Conservation (phyloP, 2,113 vertebrate species). For the Raphicerus campestris region DNA sequence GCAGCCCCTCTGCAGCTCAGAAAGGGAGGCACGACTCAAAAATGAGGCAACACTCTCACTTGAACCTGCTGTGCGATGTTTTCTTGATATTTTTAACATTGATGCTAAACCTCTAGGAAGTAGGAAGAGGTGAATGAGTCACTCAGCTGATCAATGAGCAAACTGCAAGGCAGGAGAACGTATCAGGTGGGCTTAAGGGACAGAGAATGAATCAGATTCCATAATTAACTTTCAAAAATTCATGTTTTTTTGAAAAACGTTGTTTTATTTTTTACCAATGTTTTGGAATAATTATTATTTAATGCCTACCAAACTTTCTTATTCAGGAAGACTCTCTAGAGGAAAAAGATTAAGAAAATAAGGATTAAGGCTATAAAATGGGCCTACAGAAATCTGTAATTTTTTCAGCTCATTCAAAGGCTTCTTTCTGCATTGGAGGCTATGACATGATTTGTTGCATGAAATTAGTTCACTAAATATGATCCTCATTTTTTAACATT, state of each 20-base stretch:
- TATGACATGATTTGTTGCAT: not conserved
- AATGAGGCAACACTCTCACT: not conserved
- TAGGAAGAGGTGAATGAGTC: not conserved
- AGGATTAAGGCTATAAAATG: not conserved
- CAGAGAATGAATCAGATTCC: not conserved
- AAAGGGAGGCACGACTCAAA: not conserved
- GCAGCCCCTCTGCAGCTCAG: not conserved
- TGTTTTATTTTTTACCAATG: not conserved
- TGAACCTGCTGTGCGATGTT: not conserved
- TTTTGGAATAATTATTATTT: not conserved
- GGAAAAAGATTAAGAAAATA: not conserved
- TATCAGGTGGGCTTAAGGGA: not conserved
- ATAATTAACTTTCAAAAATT: not conserved
- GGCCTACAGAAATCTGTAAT: not conserved
- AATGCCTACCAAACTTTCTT: not conserved
- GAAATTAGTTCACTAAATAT: not conserved
- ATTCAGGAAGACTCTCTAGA: not conserved
- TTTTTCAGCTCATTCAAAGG: not conserved
- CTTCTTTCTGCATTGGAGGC: not conserved
- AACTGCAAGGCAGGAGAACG: not conserved
- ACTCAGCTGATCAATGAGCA: not conserved
- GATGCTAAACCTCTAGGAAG: not conserved
- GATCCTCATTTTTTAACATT: not conserved
- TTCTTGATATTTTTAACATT: slow-evolving; percentile 18
- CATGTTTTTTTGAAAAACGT: not conserved